These are phyloP conservation scores for Drosophila monieri DNA, from an alignment of 2,888 invertebrate species.

Conservation along the genomic window DNA sequence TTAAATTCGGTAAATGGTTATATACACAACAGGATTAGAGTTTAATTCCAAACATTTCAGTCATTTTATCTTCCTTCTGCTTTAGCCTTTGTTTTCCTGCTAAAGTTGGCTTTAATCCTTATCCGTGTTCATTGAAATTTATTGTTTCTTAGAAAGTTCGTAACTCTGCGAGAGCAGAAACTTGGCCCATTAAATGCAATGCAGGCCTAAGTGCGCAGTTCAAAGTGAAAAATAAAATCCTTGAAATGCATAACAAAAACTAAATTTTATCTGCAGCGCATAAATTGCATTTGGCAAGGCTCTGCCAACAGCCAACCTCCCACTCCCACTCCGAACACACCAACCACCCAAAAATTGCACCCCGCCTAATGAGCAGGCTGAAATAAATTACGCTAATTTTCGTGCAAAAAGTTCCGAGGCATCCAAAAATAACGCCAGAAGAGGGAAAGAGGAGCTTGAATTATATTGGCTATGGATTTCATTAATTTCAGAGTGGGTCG, in stretches of 20 bases:
- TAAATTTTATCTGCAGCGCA: slow-evolving; percentile 61
- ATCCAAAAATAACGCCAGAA: slow-evolving; percentile 1
- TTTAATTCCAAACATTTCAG: neutral
- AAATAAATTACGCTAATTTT: slow-evolving; percentile 71
- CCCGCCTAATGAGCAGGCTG: slow-evolving; percentile 59
- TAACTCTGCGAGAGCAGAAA: slow-evolving; percentile 39
- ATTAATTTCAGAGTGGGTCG: slow-evolving; percentile 43
- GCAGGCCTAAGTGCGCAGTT: slow-evolving; percentile 33
- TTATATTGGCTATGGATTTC: slow-evolving; percentile 59
- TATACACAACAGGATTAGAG: neutral
- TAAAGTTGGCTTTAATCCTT: neutral
- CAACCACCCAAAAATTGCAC: slow-evolving; percentile 8
- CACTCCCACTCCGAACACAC: slow-evolving; percentile 9
- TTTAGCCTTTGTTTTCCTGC: neutral
- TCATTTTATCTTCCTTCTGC: neutral
- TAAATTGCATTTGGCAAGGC: slow-evolving; percentile 66
- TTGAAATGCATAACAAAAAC: slow-evolving; percentile 32
- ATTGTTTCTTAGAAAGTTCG: slow-evolving; percentile 8
- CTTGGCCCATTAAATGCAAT: slow-evolving; percentile 66
- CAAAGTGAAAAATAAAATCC: slow-evolving; percentile 31
- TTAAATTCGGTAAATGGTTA: slow-evolving; percentile 2
- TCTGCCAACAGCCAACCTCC: slow-evolving; percentile 16
- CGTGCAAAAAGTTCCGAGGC: slow-evolving; percentile 42
- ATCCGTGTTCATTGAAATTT: slow-evolving; percentile 5
- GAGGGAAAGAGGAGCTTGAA: slow-evolving; percentile 13